A percentile compares a stretch with the other conserved stretches of the same genome.
Conservation (phyloP, 2,113 vertebrate species). For the Otus sunia region DNA sequence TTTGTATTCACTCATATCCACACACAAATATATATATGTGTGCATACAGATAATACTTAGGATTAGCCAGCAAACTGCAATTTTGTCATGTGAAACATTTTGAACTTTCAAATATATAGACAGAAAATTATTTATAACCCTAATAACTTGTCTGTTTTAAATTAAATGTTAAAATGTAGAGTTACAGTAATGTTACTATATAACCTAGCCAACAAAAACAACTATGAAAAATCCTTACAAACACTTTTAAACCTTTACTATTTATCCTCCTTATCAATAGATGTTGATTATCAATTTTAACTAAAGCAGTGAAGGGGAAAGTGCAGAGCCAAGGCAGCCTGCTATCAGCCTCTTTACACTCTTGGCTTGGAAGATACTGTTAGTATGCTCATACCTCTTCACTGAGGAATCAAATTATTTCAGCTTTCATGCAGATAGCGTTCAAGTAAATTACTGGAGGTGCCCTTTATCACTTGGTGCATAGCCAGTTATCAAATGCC, state of each 20-base stretch:
- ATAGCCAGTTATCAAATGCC: background rate
- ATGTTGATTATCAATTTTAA: background rate
- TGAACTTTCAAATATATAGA: background rate
- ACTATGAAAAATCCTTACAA: background rate
- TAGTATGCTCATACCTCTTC: background rate
- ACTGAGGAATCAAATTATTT: background rate
- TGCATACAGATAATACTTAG: background rate
- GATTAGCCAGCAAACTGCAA: background rate
- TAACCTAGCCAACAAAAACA: background rate
- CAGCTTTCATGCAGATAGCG: background rate
- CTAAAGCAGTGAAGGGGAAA: background rate
- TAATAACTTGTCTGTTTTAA: background rate
- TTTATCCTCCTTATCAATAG: background rate
- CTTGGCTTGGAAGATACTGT: background rate
- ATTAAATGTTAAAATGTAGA: background rate
- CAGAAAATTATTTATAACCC: background rate
- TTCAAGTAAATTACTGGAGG: background rate
- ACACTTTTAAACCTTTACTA: background rate
- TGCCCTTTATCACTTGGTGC: slow-evolving; percentile 19
- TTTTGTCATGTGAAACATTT: background rate
- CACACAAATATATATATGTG: background rate
- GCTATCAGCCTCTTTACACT: background rate
- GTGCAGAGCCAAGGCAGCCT: background rate
- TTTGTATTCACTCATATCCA: background rate
- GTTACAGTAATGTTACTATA: background rate